Base-by-base conservation (phyloP, 2,113 vertebrate genomes). In the Crocuta crocuta region DNA sequence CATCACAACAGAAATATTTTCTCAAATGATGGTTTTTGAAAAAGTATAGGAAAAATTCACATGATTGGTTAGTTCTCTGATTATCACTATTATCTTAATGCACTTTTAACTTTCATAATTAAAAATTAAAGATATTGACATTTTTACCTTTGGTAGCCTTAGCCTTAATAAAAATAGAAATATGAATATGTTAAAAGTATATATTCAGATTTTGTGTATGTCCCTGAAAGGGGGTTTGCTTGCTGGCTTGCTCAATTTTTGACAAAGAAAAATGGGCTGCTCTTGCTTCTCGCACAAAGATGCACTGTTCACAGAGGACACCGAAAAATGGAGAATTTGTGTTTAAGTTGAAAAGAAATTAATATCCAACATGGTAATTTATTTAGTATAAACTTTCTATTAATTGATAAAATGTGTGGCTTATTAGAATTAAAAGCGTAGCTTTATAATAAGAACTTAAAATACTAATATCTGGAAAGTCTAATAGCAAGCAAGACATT, bases 261-360 rank as follows among this genome's bases (percentile, higher is more conserved):
- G 68, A 94, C 91, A 98, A 65, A 89, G 53, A 97, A 97, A 98
- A 86, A 76, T 91, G 97, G 92, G 92, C 13, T 95, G 96, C 68
- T 90, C 71, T 94, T 81, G 83, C 84, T 88, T 45, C 24, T 15
- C 21, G 9, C 71, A 88, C 82, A 97, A 98, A 98, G 98, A 98
- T 71, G 50, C 66, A 95, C 94, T 97, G 89, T 96, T 98, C 93
- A 50, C 81, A 90, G 80, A 68, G 91, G 92, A 80, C 71, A 90
- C 71, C 0, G 35, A 92, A 24, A 74, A 97, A 95, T 79, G 24
- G 43, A 48, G 82, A 89, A 87, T 63, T 93, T 93, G n/a, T 89
- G 10, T 28, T 55, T n/a, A 79, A 43, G 33, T 85, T 24, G 80
- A 91, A 88, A 74, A 93, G 74, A 96, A 78, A 28, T 73, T 48